Evolutionary conservation across 2,888 invertebrate species (phyloP), one percentile per base, ranked within the genome.

Genomic region (Oegoconia quadripuncta): DNA sequence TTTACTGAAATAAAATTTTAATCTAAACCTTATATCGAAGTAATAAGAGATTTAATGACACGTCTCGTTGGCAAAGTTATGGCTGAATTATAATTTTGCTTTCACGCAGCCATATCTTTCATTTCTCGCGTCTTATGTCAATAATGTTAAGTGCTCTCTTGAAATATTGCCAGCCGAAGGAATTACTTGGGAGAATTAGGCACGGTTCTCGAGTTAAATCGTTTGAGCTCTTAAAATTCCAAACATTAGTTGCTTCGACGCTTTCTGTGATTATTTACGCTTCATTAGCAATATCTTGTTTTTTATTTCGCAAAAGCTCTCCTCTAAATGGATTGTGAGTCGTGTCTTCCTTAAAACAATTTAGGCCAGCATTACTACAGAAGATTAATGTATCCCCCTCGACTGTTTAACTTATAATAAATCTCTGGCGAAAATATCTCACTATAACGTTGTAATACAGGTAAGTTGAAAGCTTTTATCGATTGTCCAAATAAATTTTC

Each of bases 61-160:
- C 46, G 38, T 29, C 46, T 48, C 6, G 27, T 13, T n/a, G 48
- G 47, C 38, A 31, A 46, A 48, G 42, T 48, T 48, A 44, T 38
- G 38, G 42, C 45, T 32, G 39, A 49, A 58, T 59, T 55, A 56
- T 53, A 61, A 57, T 58, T 54, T 56, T 41, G 52, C 51, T 50
- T 52, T 42, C 37, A 59, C 61, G 44, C 50, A 48, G 48, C 47
- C 48, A 46, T 50, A 52, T 55, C 48, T 52, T 50, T 51, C 51
- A 51, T 55, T 59, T 55, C 54, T 45, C 55, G 51, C 46, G 46
- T 60, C 57, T 59, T 55, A 58, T 64, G 65, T 69, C 65, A 66
- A 68, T 66, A 64, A 66, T 61, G 60, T 69, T 73, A 72, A 75
- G 76, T 74, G 73, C 70, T 73, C 66, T 69, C 65, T 74, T 74